These are phyloP conservation scores for Cyanoramphus novaezelandiae DNA, from an alignment of 2,113 vertebrate species.

Conservation along the genomic window DNA sequence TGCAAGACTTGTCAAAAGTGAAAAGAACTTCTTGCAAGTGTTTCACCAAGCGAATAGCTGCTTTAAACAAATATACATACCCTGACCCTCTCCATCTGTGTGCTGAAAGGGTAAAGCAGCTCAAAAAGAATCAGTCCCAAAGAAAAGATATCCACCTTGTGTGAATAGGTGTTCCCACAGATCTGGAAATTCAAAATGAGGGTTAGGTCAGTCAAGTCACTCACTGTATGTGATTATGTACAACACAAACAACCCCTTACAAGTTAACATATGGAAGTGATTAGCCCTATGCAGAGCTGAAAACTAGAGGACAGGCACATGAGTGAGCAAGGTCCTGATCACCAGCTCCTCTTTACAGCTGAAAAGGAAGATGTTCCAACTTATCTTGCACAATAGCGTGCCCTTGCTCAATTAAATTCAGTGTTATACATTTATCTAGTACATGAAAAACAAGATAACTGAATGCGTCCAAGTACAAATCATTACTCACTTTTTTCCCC, in stretches of 20 bases:
- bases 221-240: neutral
- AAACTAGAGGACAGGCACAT: neutral
- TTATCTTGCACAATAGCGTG: accelerated
- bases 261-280: neutral
- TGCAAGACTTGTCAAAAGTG: neutral
- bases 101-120: conserved; percentile 92
- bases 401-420: neutral
- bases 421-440: neutral
- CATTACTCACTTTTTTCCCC: neutral
- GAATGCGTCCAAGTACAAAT: neutral
- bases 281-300: neutral
- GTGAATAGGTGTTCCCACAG: conserved; percentile 93
- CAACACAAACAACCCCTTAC: neutral
- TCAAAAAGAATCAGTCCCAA: conserved; percentile 97
- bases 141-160: conserved; percentile 99
- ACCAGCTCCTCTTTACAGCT: neutral
- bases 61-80: conserved; percentile 73
- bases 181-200: conserved; percentile 78
- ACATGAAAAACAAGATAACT: neutral
- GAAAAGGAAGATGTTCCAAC: neutral
- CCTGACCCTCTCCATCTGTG: conserved; percentile 96
- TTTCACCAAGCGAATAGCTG: neutral
- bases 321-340: neutral
- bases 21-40: neutral
- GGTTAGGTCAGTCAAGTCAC: neutral